A percentile compares a stretch with the other conserved stretches of the same genome.
Conservation (phyloP, 2,888 invertebrate genomes). For the Drosophila anomelani region DNA sequence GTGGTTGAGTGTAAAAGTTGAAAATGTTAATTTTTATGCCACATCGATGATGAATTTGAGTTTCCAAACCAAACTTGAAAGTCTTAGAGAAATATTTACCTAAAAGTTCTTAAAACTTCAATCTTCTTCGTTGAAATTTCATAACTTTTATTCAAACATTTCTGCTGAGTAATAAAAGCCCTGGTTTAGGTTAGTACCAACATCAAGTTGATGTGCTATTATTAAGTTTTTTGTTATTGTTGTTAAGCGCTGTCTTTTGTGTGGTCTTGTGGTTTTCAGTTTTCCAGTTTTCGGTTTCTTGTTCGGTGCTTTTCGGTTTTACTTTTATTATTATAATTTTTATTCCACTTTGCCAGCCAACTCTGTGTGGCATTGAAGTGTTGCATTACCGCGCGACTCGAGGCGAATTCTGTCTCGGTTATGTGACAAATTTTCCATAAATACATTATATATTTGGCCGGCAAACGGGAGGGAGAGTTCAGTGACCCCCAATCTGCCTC, state of each 20-base stretch:
- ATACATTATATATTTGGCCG: slow-evolving; percentile 42
- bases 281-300: slow-evolving; percentile 37
- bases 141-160: slow-evolving; percentile 14
- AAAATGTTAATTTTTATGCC: slow-evolving; percentile 65
- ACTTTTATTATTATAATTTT: slow-evolving; percentile 50
- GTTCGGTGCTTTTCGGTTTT: slow-evolving; percentile 51
- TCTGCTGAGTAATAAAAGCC: slow-evolving; percentile 1
- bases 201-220: slow-evolving; percentile 24
- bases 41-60: slow-evolving; percentile 40
- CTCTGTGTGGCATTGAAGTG: slow-evolving; percentile 60
- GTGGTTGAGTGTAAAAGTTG: slow-evolving; percentile 5
- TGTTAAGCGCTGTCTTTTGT: slow-evolving; percentile 24
- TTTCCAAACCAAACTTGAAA: slow-evolving; percentile 8
- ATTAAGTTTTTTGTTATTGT: slow-evolving; percentile 43
- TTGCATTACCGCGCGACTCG: slow-evolving; percentile 52
- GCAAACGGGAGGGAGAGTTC: slow-evolving; percentile 34
- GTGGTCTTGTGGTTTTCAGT: slow-evolving; percentile 72
- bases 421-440: slow-evolving; percentile 49
- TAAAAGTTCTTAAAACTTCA: neutral
- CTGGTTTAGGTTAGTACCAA: neutral
- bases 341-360: slow-evolving; percentile 45
- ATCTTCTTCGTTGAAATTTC: neutral
- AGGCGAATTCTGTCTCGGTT: slow-evolving; percentile 22
- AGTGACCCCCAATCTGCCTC: slow-evolving; percentile 31
- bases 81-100: neutral